phyloP scores from a whole-genome alignment of 2,888 invertebrate species.

The Malachius bipustulatus region DNA sequence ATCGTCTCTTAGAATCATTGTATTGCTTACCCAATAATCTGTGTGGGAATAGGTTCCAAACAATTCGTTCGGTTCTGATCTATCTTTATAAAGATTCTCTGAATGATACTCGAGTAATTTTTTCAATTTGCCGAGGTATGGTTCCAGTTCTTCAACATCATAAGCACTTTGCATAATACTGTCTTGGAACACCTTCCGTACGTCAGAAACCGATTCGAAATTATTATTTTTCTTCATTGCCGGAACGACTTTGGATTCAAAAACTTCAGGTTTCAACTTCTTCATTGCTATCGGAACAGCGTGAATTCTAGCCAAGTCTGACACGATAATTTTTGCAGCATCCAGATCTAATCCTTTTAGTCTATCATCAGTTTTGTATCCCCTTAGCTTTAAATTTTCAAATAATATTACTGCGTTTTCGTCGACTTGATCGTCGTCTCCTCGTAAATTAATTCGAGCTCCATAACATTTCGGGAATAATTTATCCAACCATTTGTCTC shows the following conservation, averaged over 20 bases:
- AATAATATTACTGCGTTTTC: slow-evolving; percentile 45
- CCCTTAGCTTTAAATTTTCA: slow-evolving; percentile 43
- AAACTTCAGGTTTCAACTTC: slow-evolving; percentile 36
- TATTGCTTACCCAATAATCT: slow-evolving; percentile 51
- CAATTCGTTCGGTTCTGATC: slow-evolving; percentile 33
- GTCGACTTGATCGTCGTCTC: slow-evolving; percentile 37
- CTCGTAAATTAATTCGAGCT: slow-evolving; percentile 37
- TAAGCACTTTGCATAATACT: slow-evolving; percentile 26
- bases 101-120: slow-evolving; percentile 24
- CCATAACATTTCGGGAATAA: slow-evolving; percentile 44
- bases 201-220: slow-evolving; percentile 30
- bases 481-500: slow-evolving; percentile 34
- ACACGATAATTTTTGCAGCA: slow-evolving; percentile 38
- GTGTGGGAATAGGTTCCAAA: slow-evolving; percentile 45
- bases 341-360: slow-evolving; percentile 40
- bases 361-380: slow-evolving; percentile 42
- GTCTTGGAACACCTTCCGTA: slow-evolving; percentile 28
- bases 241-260: slow-evolving; percentile 35
- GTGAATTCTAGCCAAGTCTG: slow-evolving; percentile 44
- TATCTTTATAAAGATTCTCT: slow-evolving; percentile 17
- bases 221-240: slow-evolving; percentile 31
- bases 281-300: slow-evolving; percentile 45
- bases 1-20: slow-evolving; percentile 41
- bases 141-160: slow-evolving; percentile 22
- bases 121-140: slow-evolving; percentile 25